phyloP scores from a whole-genome alignment of 2,797 vertebrate species.

The Eulemur coronatus region DNA sequence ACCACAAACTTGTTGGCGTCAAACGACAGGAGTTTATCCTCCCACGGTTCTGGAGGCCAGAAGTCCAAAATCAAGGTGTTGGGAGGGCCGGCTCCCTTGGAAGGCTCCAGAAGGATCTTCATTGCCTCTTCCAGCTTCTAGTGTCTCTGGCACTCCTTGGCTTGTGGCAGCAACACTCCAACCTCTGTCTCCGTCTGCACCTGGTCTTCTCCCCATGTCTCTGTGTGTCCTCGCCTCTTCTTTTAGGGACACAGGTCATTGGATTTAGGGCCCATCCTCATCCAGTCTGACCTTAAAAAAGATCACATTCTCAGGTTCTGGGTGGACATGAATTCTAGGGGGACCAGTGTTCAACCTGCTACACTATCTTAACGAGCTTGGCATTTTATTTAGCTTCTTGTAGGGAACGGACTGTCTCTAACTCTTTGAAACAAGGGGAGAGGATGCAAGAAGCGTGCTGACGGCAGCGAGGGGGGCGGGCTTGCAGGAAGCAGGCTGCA shows the following conservation, averaged over 20 bases:
- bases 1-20: neutral
- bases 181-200: neutral
- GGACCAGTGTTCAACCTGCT: neutral
- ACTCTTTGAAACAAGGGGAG: neutral
- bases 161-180: neutral
- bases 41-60: neutral
- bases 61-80: neutral
- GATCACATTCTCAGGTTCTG: neutral
- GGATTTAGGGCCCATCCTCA: neutral
- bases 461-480: neutral
- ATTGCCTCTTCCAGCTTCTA: neutral
- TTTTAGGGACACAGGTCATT: neutral
- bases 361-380: neutral
- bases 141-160: neutral
- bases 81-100: neutral
- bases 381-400: neutral
- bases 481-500: neutral
- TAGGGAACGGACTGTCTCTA: neutral
- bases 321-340: neutral
- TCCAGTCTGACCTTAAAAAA: neutral
- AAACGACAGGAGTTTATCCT: neutral
- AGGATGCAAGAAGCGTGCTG: neutral
- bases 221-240: rapidly evolving
- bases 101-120: neutral
- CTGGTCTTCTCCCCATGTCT: neutral